These are phyloP conservation scores for Rhynchophorus ferrugineus DNA, from an alignment of 1,140 invertebrate species.

Conservation along the genomic window DNA sequence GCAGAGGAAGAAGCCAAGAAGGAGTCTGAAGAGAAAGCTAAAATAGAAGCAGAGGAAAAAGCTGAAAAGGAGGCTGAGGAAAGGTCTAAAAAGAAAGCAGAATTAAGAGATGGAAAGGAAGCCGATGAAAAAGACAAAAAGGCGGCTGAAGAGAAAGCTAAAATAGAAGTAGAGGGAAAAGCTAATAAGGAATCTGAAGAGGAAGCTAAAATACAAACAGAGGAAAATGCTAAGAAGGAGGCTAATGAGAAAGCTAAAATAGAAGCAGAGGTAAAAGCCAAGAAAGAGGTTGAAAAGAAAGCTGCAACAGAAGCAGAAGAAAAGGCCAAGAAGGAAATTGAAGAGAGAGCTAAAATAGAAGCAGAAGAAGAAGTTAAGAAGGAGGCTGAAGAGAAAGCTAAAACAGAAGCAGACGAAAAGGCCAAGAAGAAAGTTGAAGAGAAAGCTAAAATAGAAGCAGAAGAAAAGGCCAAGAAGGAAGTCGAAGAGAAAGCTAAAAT, in stretches of 20 bases:
- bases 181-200: neutral
- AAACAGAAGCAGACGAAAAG: neutral
- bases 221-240: conserved; percentile 17
- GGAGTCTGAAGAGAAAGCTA: conserved; percentile 3
- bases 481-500: neutral
- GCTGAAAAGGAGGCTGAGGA: conserved; percentile 7
- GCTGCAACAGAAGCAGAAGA: conserved; percentile 17
- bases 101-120: conserved; percentile 8
- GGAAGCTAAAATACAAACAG: neutral
- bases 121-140: conserved; percentile 5
- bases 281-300: conserved; percentile 17
- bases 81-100: conserved; percentile 10
- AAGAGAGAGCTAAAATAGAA: conserved; percentile 22
- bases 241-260: conserved; percentile 13
- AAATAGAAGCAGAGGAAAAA: conserved; percentile 6
- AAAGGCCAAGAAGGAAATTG: conserved; percentile 22
- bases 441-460: neutral
- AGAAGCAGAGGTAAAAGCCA: conserved; percentile 23
- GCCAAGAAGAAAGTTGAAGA: conserved; percentile 3
- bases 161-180: conserved; percentile 4
- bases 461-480: neutral
- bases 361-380: conserved; percentile 7
- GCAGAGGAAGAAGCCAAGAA: conserved; percentile 7
- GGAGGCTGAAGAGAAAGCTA: neutral
- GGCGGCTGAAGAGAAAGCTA: conserved; percentile 5